Evolutionary conservation across 2,113 vertebrate genomes (phyloP), one percentile per base, ranked within the genome.

Genomic region (Epinephelus lanceolatus): DNA sequence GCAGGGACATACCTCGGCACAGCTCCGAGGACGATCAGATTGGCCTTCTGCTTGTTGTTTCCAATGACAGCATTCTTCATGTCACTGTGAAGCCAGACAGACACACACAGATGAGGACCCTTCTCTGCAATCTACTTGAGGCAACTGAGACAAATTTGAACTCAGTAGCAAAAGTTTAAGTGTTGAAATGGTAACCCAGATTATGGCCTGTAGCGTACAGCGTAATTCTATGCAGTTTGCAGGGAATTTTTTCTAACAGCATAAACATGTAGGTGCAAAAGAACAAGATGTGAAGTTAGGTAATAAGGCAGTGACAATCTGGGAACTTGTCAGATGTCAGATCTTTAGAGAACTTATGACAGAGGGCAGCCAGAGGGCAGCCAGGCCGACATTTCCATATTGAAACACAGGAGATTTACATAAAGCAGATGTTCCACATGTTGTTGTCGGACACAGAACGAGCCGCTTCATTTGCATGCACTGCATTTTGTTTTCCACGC

Each of bases 41-140:
- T 99, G 93, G 98, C 97, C 95, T 99, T 99, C 96, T 99, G 98
- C 93, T 99, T 99, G 96, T 99, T 99, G 96, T 99, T 99, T 95
- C 98, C 98, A 92, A 99, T 99, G 86, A 99, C 98, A 42, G 98
- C 98, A 92, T 99, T 99, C 96, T 99, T 99, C 98, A 99, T 99
- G 95, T 99, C 98, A 96, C 98, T 99, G 25, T 40, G 18, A 86
- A 90, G 57, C 49, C 30, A 91, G 49, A 86, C 40, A 53, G 2
- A 65, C 68, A 86, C 27, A 76, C 45, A 76, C 12, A 53, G 30
- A 30, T 27, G 15, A 49, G 23, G 10, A 68, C 15, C 0, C 0
- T 4, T 10, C 8, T 23, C 62, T 8, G 11, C 15, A 0, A 42
- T 42, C 25, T 56, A 9, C 33, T 21, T 40, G 49, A 53, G 33